These are phyloP conservation scores for Pollenia amentaria DNA, from an alignment of 2,888 invertebrate species.

Conservation along the genomic window DNA sequence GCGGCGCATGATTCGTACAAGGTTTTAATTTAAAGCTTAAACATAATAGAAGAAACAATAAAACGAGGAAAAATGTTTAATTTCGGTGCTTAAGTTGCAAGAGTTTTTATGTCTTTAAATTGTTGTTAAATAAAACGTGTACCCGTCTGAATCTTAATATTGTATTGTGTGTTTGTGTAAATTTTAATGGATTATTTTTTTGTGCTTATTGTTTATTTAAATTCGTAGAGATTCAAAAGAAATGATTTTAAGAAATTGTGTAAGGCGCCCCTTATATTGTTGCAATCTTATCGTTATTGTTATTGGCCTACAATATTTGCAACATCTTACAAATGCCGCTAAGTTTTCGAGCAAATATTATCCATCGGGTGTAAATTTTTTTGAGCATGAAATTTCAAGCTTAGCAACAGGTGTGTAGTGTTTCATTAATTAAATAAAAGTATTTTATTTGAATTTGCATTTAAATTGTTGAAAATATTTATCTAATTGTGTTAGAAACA, in stretches of 20 bases:
- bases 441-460: not conserved
- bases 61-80: constrained; percentile 51
- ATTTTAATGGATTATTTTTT: constrained; percentile 23
- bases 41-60: constrained; percentile 17
- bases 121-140: constrained; percentile 25
- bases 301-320: constrained; percentile 58
- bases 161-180: constrained; percentile 6
- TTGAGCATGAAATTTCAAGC: constrained; percentile 80
- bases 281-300: constrained; percentile 58
- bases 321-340: constrained; percentile 55
- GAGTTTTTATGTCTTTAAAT: constrained; percentile 28
- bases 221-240: not conserved
- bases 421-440: constrained; percentile 13
- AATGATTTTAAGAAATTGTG: constrained; percentile 52
- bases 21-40: constrained; percentile 27
- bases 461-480: not conserved
- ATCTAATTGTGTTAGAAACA: not conserved
- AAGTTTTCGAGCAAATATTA: constrained; percentile 70
- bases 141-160: not conserved
- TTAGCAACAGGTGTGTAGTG: constrained; percentile 70
- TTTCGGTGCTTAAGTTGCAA: constrained; percentile 28
- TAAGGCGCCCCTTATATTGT: constrained; percentile 56
- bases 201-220: not conserved
- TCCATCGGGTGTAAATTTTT: constrained; percentile 80
- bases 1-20: constrained; percentile 53